Conservation (phyloP, 2,888 invertebrate species). For the Helicoverpa assulta region DNA sequence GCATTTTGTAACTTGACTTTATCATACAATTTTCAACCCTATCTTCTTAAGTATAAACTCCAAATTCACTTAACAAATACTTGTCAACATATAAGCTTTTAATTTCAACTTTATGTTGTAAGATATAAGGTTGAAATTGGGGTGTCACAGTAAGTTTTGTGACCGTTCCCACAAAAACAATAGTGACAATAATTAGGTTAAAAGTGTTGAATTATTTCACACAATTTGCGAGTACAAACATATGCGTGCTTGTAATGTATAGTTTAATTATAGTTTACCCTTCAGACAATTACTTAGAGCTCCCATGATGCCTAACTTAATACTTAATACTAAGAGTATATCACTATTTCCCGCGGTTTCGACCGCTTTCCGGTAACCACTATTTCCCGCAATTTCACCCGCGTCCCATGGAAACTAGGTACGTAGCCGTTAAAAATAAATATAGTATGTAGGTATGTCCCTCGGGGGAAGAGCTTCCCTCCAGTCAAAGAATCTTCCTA, state of each 20-base stretch:
- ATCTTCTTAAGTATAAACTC: not conserved
- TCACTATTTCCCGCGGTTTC: too few relatives aligned
- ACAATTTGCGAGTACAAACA: slow-evolving; percentile 52
- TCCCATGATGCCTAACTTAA: slow-evolving; percentile 1
- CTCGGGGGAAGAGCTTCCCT: too few relatives aligned
- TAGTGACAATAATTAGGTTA: slow-evolving; percentile 56
- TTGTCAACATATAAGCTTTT: not conserved
- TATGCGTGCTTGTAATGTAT: slow-evolving; percentile 38
- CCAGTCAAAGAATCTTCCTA: too few relatives aligned
- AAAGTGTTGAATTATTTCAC: slow-evolving; percentile 58
- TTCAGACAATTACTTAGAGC: slow-evolving; percentile 22
- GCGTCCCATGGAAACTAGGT: too few relatives aligned
- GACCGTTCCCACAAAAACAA: slow-evolving; percentile 62
- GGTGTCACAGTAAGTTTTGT: slow-evolving; percentile 21
- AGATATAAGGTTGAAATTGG: slow-evolving; percentile 7
- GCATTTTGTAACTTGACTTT: slow-evolving; percentile 23
- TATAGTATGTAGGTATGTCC: too few relatives aligned
- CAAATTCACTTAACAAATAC: slow-evolving; percentile 13
- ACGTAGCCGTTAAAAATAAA: too few relatives aligned
- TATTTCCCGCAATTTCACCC: too few relatives aligned
- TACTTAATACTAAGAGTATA: too few relatives aligned
- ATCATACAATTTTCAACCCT: slow-evolving; percentile 21
- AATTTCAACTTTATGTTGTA: not conserved
- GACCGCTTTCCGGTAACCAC: too few relatives aligned
- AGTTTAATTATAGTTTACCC: slow-evolving; percentile 46